These are phyloP conservation scores for Epistrophe grossulariae DNA, from an alignment of 2,888 invertebrate genomes.

Conservation along the genomic window DNA sequence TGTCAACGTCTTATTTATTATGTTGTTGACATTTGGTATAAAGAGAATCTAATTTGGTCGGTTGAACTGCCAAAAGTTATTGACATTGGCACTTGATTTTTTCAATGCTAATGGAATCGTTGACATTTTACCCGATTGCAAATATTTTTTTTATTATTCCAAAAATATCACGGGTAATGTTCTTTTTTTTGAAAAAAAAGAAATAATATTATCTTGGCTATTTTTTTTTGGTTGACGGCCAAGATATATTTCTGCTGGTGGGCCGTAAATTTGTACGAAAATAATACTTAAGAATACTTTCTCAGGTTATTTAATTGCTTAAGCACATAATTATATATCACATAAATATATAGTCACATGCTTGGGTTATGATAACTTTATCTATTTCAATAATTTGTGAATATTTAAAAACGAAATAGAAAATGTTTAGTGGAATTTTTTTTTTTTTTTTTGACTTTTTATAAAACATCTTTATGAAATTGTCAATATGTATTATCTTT, in stretches of 20 bases:
- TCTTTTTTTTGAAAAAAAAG: slow-evolving; percentile 6
- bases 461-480: neutral
- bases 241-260: slow-evolving; percentile 8
- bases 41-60: neutral
- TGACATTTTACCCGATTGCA: slow-evolving; percentile 25
- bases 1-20: slow-evolving; percentile 21
- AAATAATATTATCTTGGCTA: slow-evolving; percentile 10
- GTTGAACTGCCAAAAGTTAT: slow-evolving; percentile 33
- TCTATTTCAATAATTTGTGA: neutral
- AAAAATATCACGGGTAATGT: slow-evolving; percentile 23
- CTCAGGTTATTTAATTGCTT: slow-evolving; percentile 28
- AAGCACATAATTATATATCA: neutral
- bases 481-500: neutral
- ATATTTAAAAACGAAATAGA: neutral
- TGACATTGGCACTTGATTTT: slow-evolving; percentile 46
- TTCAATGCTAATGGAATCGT: slow-evolving; percentile 30
- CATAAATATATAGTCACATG: slow-evolving; percentile 6
- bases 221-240: slow-evolving; percentile 47
- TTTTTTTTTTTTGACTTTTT: neutral
- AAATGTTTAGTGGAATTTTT: neutral
- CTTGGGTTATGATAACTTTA: neutral
- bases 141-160: slow-evolving; percentile 9
- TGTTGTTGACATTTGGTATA: slow-evolving; percentile 25
- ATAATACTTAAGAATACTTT: slow-evolving; percentile 31
- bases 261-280: slow-evolving; percentile 23